These are phyloP conservation scores for Drosophila obscura DNA, from an alignment of 1,140 invertebrate species.

Conservation along the genomic window DNA sequence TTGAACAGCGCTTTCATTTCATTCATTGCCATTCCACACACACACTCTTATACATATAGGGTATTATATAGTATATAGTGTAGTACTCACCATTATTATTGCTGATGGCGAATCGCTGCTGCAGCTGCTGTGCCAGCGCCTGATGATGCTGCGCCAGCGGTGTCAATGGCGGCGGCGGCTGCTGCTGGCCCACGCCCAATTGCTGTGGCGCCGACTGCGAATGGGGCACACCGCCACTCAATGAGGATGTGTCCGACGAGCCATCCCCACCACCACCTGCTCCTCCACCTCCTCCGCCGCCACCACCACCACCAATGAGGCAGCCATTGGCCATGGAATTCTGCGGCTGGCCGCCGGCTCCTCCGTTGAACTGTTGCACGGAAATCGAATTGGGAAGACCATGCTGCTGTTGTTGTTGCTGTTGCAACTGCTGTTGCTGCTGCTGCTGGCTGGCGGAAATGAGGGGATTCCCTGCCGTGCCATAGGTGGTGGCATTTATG, in stretches of 20 bases:
- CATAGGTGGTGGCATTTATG: conserved; percentile 75
- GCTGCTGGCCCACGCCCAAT: conserved; percentile 69
- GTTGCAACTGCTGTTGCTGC: conserved; percentile 51
- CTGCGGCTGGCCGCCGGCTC: conserved; percentile 51
- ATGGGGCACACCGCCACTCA: conserved; percentile 75
- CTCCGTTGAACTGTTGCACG: conserved; percentile 82
- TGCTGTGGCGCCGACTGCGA: conserved; percentile 81
- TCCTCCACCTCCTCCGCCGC: conserved; percentile 67
- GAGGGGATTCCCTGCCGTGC: conserved; percentile 64
- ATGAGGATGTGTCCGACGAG: conserved; percentile 83
- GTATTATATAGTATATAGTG: not conserved
- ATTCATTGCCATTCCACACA: not conserved
- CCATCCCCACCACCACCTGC: conserved; percentile 83
- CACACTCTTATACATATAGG: not conserved
- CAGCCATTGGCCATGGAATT: conserved; percentile 74
- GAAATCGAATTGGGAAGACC: conserved; percentile 79
- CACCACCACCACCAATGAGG: conserved; percentile 26
- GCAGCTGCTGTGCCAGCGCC: conserved; percentile 82
- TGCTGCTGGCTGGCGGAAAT: conserved; percentile 60
- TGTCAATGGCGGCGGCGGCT: conserved; percentile 67
- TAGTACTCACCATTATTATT: conserved; percentile 82
- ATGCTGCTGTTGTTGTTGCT: conserved; percentile 50
- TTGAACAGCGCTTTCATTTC: not conserved
- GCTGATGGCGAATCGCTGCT: conserved; percentile 83
- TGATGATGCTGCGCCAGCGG: conserved; percentile 83